Percentiles rank a stretch among this genome's conserved stretches.
Conservation (phyloP, 1,140 invertebrate species). For the Neodiprion virginianus region DNA sequence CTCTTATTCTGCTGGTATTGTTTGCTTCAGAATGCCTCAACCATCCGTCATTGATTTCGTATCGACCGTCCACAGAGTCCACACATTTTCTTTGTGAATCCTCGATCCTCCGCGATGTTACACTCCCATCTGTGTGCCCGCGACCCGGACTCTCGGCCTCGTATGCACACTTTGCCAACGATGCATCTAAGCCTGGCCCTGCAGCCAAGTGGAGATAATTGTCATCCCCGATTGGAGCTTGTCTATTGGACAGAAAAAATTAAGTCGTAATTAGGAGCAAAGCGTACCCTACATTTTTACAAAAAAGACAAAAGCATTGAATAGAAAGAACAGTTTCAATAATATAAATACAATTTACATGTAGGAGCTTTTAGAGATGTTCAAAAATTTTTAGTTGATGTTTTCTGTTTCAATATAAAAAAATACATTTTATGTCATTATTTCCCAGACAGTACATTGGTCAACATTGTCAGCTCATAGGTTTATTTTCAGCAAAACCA, state of each 20-base stretch:
- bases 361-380: no score
- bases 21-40: constrained; percentile 45
- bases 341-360: no score
- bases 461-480: no score
- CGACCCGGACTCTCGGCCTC: constrained; percentile 40
- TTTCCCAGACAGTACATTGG: no score
- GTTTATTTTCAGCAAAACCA: no score
- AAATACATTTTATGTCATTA: no score
- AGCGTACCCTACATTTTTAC: not conserved
- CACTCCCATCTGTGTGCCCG: constrained; percentile 16
- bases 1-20: constrained; percentile 42
- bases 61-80: constrained; percentile 49
- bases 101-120: constrained; percentile 41
- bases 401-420: no score
- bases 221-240: constrained; percentile 88
- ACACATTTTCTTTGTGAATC: constrained; percentile 45
- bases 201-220: constrained; percentile 77
- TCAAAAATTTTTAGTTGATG: no score
- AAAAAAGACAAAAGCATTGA: constrained; percentile 15
- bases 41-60: constrained; percentile 52
- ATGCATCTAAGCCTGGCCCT: constrained; percentile 59
- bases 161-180: constrained; percentile 46
- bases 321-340: no score
- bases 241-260: constrained; percentile 62
- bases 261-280: not conserved